Base-by-base conservation (phyloP, 2,113 vertebrate genomes). In the Gavia stellata region DNA sequence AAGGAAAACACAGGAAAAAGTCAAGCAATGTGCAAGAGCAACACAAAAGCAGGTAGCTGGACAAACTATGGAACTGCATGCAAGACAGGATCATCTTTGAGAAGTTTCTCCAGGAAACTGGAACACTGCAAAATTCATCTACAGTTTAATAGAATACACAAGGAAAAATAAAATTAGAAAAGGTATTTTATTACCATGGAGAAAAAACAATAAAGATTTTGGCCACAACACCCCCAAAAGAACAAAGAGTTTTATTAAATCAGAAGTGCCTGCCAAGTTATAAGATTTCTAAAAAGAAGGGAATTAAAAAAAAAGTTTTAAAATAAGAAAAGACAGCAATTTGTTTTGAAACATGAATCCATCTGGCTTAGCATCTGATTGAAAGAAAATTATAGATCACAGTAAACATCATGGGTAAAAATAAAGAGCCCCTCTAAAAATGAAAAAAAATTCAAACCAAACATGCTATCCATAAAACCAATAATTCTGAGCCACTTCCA, bases 311-410 rank as follows among this genome's bases (percentile, higher is more conserved):
- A 33, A 49, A 71, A 38, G 36, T 92, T 95, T 84, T 82, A 68
- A 95, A 95, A 75, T 68, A 80, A 88, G 52, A 74, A 84, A 88
- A 97, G 62, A 40, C 5, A 0, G 88, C 34, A 92, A 90, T 81
- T 80, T 94, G 92, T 96, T 96, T 95, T 91, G 86, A 95, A 74
- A 82, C 87, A 58, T 61, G 29, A 86, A 92, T 95, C 90, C 95
- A 96, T 87, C 68, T 97, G 96, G 93, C 88, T 25, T 85, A 80
- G 50, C 79, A 68, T 97, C 90, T 81, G 78, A 84, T 72, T 92
- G 92, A 97, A 94, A 98, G 96, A 97, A 98, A 98, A 98, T 98
- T 98, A 98, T 10, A 98, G 96, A 98, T 96, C 53, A 91, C 93
- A 94, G 92, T 96, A 98, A 98, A 97, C 96, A 98, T 94, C 93